These are phyloP conservation scores for Alentia gelatinosa DNA, from an alignment of 2,888 invertebrate genomes.

Conservation along the genomic window DNA sequence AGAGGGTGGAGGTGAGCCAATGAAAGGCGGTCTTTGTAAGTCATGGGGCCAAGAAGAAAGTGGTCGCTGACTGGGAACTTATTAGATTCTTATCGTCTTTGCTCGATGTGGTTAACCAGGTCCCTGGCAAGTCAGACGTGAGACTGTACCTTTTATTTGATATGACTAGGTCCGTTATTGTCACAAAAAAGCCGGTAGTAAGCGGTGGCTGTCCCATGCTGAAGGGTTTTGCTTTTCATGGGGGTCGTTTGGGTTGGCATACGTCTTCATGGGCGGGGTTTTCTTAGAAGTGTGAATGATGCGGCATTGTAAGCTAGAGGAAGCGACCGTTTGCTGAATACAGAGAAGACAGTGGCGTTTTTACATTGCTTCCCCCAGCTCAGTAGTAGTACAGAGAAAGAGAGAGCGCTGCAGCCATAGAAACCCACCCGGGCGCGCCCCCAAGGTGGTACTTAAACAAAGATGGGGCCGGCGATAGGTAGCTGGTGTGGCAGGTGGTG, in stretches of 20 bases:
- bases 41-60: neutral
- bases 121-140: neutral
- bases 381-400: neutral
- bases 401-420: neutral
- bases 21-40: conserved; percentile 8
- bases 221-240: neutral
- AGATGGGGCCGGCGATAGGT: conserved; percentile 13
- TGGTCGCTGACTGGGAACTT: conserved; percentile 29
- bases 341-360: neutral
- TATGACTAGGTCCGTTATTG: conserved; percentile 18
- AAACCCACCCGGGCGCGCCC: neutral
- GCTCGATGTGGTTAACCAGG: neutral
- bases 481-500: conserved; percentile 18
- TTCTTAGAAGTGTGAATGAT: conserved; percentile 20
- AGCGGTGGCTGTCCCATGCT: neutral
- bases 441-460: conserved; percentile 27
- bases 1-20: neutral
- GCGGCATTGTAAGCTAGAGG: neutral
- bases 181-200: neutral
- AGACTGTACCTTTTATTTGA: neutral
- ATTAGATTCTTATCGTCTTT: conserved; percentile 9
- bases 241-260: neutral
- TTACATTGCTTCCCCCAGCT: neutral
- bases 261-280: neutral
- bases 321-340: neutral